Base-by-base conservation (phyloP, 2,113 vertebrate genomes). In the Fulmarus glacialis region DNA sequence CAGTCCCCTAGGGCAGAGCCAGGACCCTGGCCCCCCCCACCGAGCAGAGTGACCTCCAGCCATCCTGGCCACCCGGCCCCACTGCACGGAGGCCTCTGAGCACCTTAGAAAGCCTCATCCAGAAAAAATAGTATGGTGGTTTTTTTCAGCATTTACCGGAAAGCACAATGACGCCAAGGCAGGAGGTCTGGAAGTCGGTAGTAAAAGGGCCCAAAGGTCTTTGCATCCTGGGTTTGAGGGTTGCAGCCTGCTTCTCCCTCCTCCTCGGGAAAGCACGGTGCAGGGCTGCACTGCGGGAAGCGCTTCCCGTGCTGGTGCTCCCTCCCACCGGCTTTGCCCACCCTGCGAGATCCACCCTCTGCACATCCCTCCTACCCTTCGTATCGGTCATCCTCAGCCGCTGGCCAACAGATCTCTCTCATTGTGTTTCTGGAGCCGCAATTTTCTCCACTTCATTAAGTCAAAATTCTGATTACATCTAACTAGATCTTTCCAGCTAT, bases 351-450 rank as follows among this genome's bases (percentile, higher is more conserved):
- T 48, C 15, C 15, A 53, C 32, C 14, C 9, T 58, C 66, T 58
- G 34, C 21, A 9, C 21, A 21, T 50, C 22, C 12, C 4, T 53
- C 14, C 13, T 27, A 15, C 11, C 2, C 18, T 24, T 68, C 1
- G 1, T 1, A 8, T 7, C 0, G 0, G 22, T 21, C 40, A 58
- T n/a, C 16, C 29, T 42, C 55, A 58, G 30, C 38, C 1, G 1
- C 30, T 0, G 0, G 34, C 34, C 38, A 64, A 45, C 11, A 58
- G 21, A 38, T 17, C 11, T 60, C 34, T 18, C 45, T 45, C 43
- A 21, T 8, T 0, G 0, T 45, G 24, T 32, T 80, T 75, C 26
- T 36, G 40, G 18, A 93, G 30, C 12, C n/a, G 34, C 13, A n/a
- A 11, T 38, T 68, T 91, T 56, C 43, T 66, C 21, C 8, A 12